These are phyloP conservation scores for Labeo catla DNA, from an alignment of 2,113 vertebrate species.

Conservation along the genomic window DNA sequence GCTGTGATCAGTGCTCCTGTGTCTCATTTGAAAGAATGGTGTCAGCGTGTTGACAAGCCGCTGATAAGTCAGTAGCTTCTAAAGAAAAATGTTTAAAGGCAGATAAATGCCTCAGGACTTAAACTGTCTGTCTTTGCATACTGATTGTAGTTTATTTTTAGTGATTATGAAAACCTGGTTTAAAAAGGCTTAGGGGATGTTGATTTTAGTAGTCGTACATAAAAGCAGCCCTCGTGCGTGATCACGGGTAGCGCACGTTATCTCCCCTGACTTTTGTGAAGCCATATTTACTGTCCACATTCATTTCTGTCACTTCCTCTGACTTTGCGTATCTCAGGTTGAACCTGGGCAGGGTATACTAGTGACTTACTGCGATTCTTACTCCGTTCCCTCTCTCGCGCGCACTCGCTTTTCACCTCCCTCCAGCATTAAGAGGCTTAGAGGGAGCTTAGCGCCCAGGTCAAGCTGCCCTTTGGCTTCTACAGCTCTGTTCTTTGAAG, in stretches of 20 bases:
- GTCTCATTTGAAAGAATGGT: constrained; percentile 82
- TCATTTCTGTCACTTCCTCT: constrained; percentile 67
- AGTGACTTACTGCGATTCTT: constrained; percentile 58
- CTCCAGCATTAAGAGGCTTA: constrained; percentile 89
- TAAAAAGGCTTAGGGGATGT: constrained; percentile 76
- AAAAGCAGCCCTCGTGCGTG: constrained; percentile 65
- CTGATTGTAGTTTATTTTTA: constrained; percentile 80
- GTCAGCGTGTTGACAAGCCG: constrained; percentile 78
- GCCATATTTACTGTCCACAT: constrained; percentile 72
- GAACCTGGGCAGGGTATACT: constrained; percentile 62
- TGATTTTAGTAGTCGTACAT: constrained; percentile 77
- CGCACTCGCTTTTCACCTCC: constrained; percentile 71
- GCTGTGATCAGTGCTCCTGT: constrained; percentile 75
- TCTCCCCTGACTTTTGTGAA: constrained; percentile 71
- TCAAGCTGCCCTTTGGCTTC: constrained; percentile 91
- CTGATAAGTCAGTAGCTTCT: constrained; percentile 79
- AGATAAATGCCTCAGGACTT: constrained; percentile 78
- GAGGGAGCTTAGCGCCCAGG: constrained; percentile 86
- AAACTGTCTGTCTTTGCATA: constrained; percentile 78
- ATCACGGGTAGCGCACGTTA: constrained; percentile 68
- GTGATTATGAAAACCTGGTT: constrained; percentile 74
- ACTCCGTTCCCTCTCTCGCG: constrained; percentile 49
- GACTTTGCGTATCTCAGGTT: constrained; percentile 66
- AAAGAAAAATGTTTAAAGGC: constrained; percentile 76
- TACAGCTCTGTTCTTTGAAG: constrained; percentile 96